Evolutionary conservation across 2,888 invertebrate genomes (phyloP), one percentile per base, ranked within the genome.

Genomic region (Lymantria monacha): DNA sequence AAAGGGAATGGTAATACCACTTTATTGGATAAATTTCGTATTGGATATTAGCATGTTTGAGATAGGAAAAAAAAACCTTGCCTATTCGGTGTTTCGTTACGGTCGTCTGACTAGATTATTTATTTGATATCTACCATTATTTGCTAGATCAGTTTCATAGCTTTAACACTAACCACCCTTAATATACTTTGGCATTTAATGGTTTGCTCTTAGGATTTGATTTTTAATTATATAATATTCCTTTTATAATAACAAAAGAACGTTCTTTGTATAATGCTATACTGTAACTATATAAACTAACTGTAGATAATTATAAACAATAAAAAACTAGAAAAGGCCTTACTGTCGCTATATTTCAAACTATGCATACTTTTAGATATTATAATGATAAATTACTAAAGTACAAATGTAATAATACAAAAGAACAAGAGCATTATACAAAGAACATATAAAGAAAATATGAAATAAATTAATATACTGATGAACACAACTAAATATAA

Each of bases 221-320:
- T 57, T 66, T 67, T 57, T 67, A 66, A 65, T 63, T 63, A 59
- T 59, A 55, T 59, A 57, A 57, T 52, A 53, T 51, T 69, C 66
- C 67, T 79, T 79, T 81, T 81, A 83, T 79, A 83, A 78, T 81
- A 81, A 78, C 81, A 61, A 64, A 71, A 49, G 49, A 59, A 59
- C 49, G 53, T 64, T 56, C 38, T 59, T 44, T 59, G 49, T 69
- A 49, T 33, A 15, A 43, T 44, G 22, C 33, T 11, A 15, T 44
- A 8, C 11, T 10, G 36, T 33, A 7, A 1, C n/a, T 38, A 5
- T 22, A 22, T 22, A 22, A 22, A 22, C 2, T 22, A 22, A 22
- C 3, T 22, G 22, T 22, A 22, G 22, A 5, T 3, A 22, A 22
- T 22, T 2, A 22, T 22, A 3, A 22, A 22, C 22, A 22, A 22